These are phyloP conservation scores for Enoplolaimus lenunculus DNA, from an alignment of 2,888 invertebrate species.

Conservation along the genomic window DNA sequence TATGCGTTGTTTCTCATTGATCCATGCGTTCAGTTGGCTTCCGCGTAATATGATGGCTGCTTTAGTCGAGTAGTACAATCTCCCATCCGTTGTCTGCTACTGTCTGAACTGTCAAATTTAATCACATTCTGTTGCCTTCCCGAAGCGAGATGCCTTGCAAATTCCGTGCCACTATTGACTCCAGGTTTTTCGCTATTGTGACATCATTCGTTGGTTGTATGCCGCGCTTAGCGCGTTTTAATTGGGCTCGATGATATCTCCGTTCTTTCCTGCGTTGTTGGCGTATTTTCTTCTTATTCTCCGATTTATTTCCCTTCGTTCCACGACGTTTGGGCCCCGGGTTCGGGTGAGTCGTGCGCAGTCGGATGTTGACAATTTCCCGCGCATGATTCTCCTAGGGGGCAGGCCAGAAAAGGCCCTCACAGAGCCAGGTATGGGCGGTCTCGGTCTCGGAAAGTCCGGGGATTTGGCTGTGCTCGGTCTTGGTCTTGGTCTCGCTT, in stretches of 20 bases:
- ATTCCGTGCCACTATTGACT: not conserved
- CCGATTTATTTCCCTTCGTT: not conserved
- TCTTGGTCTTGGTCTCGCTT: too few relatives aligned
- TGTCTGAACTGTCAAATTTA: not conserved
- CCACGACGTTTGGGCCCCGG: conserved; percentile 3
- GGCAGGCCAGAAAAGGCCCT: not conserved
- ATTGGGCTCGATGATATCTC: not conserved
- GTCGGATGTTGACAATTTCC: not conserved
- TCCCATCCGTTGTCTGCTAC: not conserved
- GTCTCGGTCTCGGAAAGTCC: too few relatives aligned
- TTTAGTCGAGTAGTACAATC: not conserved
- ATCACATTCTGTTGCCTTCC: conserved; percentile 3
- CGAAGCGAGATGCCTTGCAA: conserved; percentile 2
- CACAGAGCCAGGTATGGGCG: too few relatives aligned
- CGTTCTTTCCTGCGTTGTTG: conserved; percentile 1
- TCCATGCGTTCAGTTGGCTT: not conserved
- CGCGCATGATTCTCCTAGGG: not conserved
- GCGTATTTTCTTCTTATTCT: not conserved
- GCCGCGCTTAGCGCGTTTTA: not conserved
- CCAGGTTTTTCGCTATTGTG: not conserved
- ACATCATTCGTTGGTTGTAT: not conserved
- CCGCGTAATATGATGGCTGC: conserved; percentile 2
- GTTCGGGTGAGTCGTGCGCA: conserved; percentile 5
- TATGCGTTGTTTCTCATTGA: not conserved
- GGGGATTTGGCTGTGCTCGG: too few relatives aligned